Evolutionary conservation across 1,140 invertebrate species (phyloP).

Genomic region (Hirudo medicinalis): DNA sequence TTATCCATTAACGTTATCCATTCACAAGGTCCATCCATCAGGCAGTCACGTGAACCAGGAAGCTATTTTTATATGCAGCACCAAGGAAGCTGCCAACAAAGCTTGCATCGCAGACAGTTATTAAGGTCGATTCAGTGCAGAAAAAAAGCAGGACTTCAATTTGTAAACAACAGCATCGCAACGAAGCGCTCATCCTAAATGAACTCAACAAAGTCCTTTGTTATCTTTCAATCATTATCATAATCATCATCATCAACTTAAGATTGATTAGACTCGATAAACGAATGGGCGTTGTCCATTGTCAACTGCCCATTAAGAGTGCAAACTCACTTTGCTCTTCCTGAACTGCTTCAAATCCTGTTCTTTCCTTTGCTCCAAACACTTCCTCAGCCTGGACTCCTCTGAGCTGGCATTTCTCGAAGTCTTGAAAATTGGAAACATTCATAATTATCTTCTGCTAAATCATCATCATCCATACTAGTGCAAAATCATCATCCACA

Average conservation of each 20-base stretch:
- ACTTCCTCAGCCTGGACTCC: conserved; percentile 81
- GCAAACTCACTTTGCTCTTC: conserved; percentile 32
- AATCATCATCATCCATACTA: not conserved
- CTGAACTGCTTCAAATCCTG: conserved; percentile 76
- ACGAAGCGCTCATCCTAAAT: no score
- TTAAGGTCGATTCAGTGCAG: no score
- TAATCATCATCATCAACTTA: not conserved
- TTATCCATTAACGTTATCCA: not conserved
- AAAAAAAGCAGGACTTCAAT: no score
- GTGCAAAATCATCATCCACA: not conserved
- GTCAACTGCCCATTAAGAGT: no score
- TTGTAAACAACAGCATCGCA: no score
- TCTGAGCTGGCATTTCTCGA: conserved; percentile 60
- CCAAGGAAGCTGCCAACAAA: no score
- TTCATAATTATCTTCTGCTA: conserved; percentile 4
- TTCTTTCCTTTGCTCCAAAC: conserved; percentile 79
- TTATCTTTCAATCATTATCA: not conserved
- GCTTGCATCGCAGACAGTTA: no score
- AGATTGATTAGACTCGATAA: not conserved
- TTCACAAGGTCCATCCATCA: not conserved
- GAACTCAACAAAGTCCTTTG: no score
- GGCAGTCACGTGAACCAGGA: not conserved
- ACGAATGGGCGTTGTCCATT: no score
- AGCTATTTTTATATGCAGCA: not conserved
- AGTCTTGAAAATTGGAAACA: conserved; percentile 42